A percentile compares a stretch with the other conserved stretches of the same genome.
phyloP scores from a whole-genome alignment of 53 echinoderm and acorn worm genomes.

The Antedon mediterranea region DNA sequence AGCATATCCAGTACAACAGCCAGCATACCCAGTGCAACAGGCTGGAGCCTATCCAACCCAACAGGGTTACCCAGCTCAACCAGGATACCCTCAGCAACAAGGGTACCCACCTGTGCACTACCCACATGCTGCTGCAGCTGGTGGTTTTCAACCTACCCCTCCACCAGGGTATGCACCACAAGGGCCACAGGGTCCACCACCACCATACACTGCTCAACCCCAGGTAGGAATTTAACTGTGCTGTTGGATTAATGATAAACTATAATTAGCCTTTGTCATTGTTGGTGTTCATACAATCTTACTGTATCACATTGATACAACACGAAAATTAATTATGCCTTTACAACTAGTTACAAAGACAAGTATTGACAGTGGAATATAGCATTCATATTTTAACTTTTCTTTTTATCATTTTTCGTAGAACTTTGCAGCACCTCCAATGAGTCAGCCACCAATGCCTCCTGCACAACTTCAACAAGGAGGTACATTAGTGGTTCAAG shows the following conservation, averaged over 20 bases:
- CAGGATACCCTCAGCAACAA: constrained; percentile 14
- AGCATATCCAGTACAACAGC: constrained; percentile 19
- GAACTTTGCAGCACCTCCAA: constrained; percentile 7
- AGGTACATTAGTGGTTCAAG: constrained; percentile 38
- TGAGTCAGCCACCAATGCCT: background rate
- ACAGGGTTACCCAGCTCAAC: constrained; percentile 15
- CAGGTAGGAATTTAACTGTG: background rate
- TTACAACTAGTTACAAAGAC: too few relatives aligned
- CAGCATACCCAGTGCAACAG: constrained; percentile 27
- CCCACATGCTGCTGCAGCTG: too few relatives aligned
- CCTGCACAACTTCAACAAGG: background rate
- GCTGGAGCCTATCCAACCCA: constrained; percentile 33
- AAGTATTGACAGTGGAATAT: too few relatives aligned
- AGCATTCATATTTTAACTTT: too few relatives aligned
- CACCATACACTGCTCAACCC: constrained; percentile 30
- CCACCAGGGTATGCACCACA: too few relatives aligned
- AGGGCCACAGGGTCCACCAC: constrained; percentile 29
- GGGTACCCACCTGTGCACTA: constrained; percentile 12
- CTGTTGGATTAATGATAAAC: too few relatives aligned
- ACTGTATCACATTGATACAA: too few relatives aligned
- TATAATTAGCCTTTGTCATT: too few relatives aligned
- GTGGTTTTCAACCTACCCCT: constrained; percentile 1
- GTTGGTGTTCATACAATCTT: too few relatives aligned
- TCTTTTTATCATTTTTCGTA: constrained; percentile 9
- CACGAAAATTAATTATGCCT: too few relatives aligned